Evolutionary conservation across 2,113 vertebrate genomes (phyloP).

Genomic region (Phodopus roborovskii): DNA sequence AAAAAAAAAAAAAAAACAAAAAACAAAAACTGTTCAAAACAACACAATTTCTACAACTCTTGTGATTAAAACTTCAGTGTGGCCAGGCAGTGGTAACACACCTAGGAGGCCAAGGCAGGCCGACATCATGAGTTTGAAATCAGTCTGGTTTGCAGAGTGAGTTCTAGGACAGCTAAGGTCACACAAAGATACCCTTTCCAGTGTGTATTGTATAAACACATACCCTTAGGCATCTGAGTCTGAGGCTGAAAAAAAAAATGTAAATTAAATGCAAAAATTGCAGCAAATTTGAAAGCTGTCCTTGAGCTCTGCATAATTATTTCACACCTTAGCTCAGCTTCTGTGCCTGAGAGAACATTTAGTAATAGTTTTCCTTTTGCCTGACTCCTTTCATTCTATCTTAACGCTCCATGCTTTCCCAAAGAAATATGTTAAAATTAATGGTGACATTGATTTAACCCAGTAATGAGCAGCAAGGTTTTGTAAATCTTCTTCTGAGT

Average conservation of each 20-base stretch:
- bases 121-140: background rate
- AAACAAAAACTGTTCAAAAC: background rate
- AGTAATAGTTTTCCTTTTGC: background rate
- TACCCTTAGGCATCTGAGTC: background rate
- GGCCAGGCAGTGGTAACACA: too few species aligned
- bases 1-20: background rate
- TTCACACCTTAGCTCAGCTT: background rate
- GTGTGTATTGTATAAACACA: background rate
- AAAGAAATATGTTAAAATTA: background rate
- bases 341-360: background rate
- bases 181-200: background rate
- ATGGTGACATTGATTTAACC: background rate
- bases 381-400: background rate
- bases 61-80: background rate
- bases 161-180: background rate
- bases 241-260: constrained; percentile 24
- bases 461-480: background rate
- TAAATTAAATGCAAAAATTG: background rate
- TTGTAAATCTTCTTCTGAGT: background rate
- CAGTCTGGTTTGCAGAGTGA: background rate
- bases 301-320: background rate
- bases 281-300: background rate
- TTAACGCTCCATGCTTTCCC: background rate
- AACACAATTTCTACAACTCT: background rate
- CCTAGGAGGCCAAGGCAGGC: background rate